Conservation (phyloP, 2,888 invertebrate genomes). For the Pyrochroa serraticornis region DNA sequence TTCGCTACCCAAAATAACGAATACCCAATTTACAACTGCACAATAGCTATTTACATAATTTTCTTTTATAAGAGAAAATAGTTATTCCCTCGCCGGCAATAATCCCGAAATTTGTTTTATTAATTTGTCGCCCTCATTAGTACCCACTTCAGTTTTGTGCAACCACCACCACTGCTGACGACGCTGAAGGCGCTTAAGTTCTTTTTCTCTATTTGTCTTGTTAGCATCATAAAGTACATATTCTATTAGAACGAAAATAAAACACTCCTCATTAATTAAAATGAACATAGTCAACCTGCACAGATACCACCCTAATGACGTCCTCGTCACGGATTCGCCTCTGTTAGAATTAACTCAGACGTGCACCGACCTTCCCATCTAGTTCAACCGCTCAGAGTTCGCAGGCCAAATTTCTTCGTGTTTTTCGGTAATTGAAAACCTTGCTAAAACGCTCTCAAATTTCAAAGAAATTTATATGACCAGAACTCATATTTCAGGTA, state of each 20-base stretch:
- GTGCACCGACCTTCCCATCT: background rate
- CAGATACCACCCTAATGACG: slow-evolving; percentile 20
- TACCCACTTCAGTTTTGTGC: background rate
- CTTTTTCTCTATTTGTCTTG: slow-evolving; percentile 21
- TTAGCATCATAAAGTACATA: slow-evolving; percentile 14
- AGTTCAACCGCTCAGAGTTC: background rate
- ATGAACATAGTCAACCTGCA: slow-evolving; percentile 13
- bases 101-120: background rate
- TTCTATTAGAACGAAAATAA: slow-evolving; percentile 18
- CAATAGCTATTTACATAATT: too few species aligned
- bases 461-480: too few species aligned
- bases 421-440: too few species aligned
- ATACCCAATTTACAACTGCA: background rate
- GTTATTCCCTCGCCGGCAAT: too few species aligned
- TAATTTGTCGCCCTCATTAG: slow-evolving; percentile 20
- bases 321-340: slow-evolving; percentile 17
- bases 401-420: background rate
- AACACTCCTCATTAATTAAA: slow-evolving; percentile 25
- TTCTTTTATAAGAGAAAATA: too few species aligned
- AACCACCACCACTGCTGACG: background rate
- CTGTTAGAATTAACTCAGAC: slow-evolving; percentile 10
- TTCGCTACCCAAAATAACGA: background rate
- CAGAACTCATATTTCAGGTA: too few species aligned
- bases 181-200: background rate
- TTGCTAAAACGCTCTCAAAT: too few species aligned